A percentile compares a stretch with the other conserved stretches of the same genome.
Evolutionary conservation across 2,888 invertebrate genomes (phyloP).

Genomic region (Dasypogon diadema): DNA sequence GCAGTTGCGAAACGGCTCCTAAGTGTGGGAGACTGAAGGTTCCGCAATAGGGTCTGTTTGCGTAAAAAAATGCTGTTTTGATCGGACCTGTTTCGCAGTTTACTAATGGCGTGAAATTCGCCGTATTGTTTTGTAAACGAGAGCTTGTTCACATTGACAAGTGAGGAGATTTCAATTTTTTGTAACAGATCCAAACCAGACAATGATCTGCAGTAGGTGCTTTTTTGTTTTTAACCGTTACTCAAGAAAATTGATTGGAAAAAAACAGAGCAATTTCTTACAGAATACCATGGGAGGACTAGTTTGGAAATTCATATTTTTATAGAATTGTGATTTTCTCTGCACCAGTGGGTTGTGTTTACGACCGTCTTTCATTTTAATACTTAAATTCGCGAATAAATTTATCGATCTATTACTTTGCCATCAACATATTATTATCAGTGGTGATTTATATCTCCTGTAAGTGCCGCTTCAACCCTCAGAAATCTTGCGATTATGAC

Average conservation of each 20-base stretch:
- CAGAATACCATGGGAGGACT: too few species aligned
- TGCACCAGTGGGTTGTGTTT: neutral
- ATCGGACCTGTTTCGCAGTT: neutral
- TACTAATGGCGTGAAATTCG: neutral
- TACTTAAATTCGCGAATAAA: neutral
- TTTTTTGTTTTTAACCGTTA: too few species aligned
- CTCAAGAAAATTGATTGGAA: too few species aligned
- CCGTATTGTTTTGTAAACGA: constrained; percentile 2
- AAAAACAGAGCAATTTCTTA: too few species aligned
- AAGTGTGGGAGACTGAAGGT: constrained; percentile 37
- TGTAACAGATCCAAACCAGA: too few species aligned
- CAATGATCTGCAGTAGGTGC: too few species aligned
- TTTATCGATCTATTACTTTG: neutral
- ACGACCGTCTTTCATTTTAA: neutral
- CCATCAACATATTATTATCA: neutral
- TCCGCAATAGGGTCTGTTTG: neutral
- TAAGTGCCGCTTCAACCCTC: neutral
- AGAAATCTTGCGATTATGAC: neutral
- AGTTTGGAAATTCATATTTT: too few species aligned
- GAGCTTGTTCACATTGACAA: too few species aligned
- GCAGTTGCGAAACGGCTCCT: neutral
- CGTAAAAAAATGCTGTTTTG: neutral
- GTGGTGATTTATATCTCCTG: neutral
- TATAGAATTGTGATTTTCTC: neutral
- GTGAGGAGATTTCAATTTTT: too few species aligned